These are phyloP conservation scores for Drosophila ficusphila DNA, from an alignment of 1,140 invertebrate species.

Conservation along the genomic window DNA sequence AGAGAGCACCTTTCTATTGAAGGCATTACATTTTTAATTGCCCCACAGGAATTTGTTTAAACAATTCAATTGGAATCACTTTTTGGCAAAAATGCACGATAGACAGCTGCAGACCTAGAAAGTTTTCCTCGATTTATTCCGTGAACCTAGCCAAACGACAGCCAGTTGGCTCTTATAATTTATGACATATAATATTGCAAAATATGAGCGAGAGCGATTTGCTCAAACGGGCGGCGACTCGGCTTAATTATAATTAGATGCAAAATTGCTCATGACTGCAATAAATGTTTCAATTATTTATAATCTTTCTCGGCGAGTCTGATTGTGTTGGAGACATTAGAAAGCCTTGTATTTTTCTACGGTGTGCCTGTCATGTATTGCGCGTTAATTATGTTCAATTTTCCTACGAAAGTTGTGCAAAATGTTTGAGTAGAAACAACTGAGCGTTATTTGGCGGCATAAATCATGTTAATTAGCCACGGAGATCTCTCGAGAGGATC, in stretches of 20 bases:
- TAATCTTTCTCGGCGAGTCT: slow-evolving; percentile 41
- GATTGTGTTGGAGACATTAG: slow-evolving; percentile 21
- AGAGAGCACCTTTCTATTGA: too few species aligned
- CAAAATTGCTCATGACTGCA: slow-evolving; percentile 79
- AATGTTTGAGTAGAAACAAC: slow-evolving; percentile 28
- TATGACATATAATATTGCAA: slow-evolving; percentile 72
- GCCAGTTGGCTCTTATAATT: slow-evolving; percentile 59
- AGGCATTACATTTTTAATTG: too few species aligned
- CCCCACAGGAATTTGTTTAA: not conserved
- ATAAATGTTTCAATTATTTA: slow-evolving; percentile 82
- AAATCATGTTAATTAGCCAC: slow-evolving; percentile 69
- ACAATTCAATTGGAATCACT: slow-evolving; percentile 3
- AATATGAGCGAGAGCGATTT: slow-evolving; percentile 24
- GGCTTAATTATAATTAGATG: slow-evolving; percentile 77
- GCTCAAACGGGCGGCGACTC: slow-evolving; percentile 15
- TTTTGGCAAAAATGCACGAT: slow-evolving; percentile 13
- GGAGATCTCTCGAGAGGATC: not conserved
- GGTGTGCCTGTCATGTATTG: slow-evolving; percentile 32
- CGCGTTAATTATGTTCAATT: slow-evolving; percentile 74
- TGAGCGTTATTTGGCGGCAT: slow-evolving; percentile 46
- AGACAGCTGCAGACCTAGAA: slow-evolving; percentile 56
- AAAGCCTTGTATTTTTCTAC: slow-evolving; percentile 19
- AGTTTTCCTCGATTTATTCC: slow-evolving; percentile 10
- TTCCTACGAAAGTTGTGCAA: slow-evolving; percentile 56
- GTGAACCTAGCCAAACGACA: slow-evolving; percentile 5